These are phyloP conservation scores for Novumbra hubbsi DNA, from an alignment of 2,797 vertebrate species.

Conservation along the genomic window DNA sequence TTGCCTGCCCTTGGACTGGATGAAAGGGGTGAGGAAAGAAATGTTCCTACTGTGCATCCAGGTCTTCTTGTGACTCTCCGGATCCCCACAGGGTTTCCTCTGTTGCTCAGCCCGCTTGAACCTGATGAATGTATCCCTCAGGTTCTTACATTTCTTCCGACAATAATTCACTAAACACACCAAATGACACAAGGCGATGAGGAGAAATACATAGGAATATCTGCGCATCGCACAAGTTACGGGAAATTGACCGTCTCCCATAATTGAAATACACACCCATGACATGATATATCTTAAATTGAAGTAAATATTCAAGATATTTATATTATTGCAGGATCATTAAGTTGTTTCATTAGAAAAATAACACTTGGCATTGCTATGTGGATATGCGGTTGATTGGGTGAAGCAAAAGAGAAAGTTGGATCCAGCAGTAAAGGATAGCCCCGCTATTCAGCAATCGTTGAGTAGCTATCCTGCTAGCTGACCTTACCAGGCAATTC, in stretches of 20 bases:
- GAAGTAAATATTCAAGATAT: not conserved
- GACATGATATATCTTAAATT: not conserved
- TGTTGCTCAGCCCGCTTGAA: slow-evolving; percentile 40
- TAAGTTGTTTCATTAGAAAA: not conserved
- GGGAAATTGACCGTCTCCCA: not conserved
- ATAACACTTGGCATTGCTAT: not conserved
- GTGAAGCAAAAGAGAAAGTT: not conserved
- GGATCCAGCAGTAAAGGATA: not conserved
- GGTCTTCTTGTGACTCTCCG: slow-evolving; percentile 24
- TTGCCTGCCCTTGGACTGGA: slow-evolving; percentile 28
- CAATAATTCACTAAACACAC: slow-evolving; percentile 37
- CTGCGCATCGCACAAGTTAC: not conserved
- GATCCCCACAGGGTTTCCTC: slow-evolving; percentile 26
- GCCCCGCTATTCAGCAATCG: too few relatives aligned
- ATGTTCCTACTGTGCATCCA: slow-evolving; percentile 46
- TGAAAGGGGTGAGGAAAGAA: slow-evolving; percentile 44
- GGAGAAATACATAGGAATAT: not conserved
- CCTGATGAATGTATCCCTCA: slow-evolving; percentile 46
- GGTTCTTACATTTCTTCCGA: slow-evolving; percentile 38
- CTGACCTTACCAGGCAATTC: slow-evolving; percentile 37
- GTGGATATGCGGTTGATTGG: not conserved
- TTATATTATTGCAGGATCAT: slow-evolving; percentile 1
- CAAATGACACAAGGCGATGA: not conserved
- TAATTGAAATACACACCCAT: not conserved
- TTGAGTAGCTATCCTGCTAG: slow-evolving; percentile 10